Base-by-base conservation (phyloP, 2,113 vertebrate species). In the Falco punctatus region DNA sequence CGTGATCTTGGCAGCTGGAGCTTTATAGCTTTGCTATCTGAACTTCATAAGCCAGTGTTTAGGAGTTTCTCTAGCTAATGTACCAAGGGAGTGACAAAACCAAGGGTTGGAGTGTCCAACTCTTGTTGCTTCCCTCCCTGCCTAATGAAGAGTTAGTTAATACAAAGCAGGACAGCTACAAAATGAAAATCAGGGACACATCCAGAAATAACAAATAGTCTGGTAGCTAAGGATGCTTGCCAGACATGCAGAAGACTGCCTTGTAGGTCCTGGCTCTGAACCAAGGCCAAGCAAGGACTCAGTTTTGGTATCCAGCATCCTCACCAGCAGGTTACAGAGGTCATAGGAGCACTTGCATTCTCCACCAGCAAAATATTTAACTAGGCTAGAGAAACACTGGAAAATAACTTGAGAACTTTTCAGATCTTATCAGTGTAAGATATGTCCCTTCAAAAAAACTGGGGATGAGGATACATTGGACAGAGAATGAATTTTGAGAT, bases 171-270 rank as follows among this genome's bases (percentile, higher is more conserved):
- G 90, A 96, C 74, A 88, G 87, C 81, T 86, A 94, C 66, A 85
- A 90, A 96, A 96, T 90, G 8, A 88, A 97, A 96, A 95, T 93
- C 92, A 91, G 81, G 78, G 90, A 85, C 66, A 85, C 51, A 88
- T 93, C 94, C 96, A 96, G 94, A 93, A 97, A 96, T 80, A 97
- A 97, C 87, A 97, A 96, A 96, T 85, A 93, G 85, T 96, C 74
- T 96, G 74, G 96, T 96, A 97, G 96, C 94, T 93, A 95, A 96
- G 93, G 78, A 94, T 85, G 77, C 65, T 35, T 97, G 90, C 90
- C 96, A 97, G 92, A 90, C 67, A 6, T 73, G 90, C 58, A 93
- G 81, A 96, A 95, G 33, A 82, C 94, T 54, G 88, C 85, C 42
- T 96, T 93, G 96, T 96, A 96, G 94, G 93, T 96, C 96, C 96